These are phyloP conservation scores for Nymphalis c-album DNA, from an alignment of 2,888 invertebrate genomes.

Conservation along the genomic window DNA sequence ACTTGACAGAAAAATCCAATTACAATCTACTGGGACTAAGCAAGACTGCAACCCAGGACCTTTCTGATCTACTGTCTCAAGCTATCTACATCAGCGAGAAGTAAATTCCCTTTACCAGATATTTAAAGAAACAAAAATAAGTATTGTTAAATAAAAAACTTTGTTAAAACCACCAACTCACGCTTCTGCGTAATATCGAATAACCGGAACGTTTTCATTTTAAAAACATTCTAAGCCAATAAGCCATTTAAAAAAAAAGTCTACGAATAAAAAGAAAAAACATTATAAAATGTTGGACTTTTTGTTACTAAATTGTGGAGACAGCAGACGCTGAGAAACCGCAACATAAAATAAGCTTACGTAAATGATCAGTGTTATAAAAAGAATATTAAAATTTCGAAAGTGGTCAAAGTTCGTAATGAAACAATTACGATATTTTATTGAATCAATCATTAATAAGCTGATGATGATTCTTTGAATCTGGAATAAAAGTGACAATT, in stretches of 20 bases:
- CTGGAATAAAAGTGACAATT: too few relatives aligned
- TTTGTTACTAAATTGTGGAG: background rate
- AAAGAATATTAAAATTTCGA: background rate
- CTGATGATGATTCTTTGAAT: too few relatives aligned
- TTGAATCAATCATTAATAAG: background rate
- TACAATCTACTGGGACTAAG: too few relatives aligned
- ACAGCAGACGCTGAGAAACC: constrained; percentile 1
- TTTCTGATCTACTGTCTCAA: too few relatives aligned
- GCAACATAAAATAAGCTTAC: background rate
- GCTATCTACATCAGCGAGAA: too few relatives aligned
- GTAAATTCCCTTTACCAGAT: constrained; percentile 1
- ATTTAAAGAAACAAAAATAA: background rate
- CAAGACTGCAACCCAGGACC: too few relatives aligned
- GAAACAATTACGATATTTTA: background rate
- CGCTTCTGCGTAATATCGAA: background rate
- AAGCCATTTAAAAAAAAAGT: background rate
- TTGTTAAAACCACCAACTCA: background rate
- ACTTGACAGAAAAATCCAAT: too few relatives aligned
- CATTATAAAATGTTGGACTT: background rate
- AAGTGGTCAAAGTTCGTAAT: background rate
- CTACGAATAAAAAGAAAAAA: background rate
- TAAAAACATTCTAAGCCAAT: background rate
- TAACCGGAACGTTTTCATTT: constrained; percentile 4
- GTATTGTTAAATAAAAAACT: background rate
- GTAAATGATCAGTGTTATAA: background rate